These are phyloP conservation scores for Machimus atricapillus DNA, from an alignment of 2,888 invertebrate species.

Conservation along the genomic window DNA sequence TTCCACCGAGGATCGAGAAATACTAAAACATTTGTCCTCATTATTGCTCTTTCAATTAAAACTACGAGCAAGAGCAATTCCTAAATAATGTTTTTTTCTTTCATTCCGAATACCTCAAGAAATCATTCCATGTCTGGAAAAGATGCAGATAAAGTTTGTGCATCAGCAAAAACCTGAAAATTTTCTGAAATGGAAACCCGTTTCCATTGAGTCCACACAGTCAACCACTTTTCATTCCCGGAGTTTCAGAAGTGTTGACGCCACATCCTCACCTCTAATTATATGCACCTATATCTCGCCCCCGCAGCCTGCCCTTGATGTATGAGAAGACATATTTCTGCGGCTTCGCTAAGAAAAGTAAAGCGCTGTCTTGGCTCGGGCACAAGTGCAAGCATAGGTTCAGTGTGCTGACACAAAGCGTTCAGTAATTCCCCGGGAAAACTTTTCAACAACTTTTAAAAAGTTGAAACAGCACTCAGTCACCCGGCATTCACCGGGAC, in stretches of 20 bases:
- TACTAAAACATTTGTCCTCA: too few relatives aligned
- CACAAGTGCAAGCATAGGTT: slow-evolving; percentile 10
- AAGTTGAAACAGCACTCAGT: not conserved
- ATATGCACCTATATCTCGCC: not conserved
- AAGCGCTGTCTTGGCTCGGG: not conserved
- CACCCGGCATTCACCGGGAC: not conserved
- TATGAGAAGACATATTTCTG: not conserved
- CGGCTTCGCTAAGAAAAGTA: not conserved
- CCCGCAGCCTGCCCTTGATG: not conserved
- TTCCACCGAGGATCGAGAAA: too few relatives aligned
- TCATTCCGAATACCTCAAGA: not conserved
- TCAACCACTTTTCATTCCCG: not conserved
- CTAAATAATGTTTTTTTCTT: not conserved
- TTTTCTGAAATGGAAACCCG: not conserved
- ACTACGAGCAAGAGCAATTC: not conserved
- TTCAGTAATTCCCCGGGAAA: not conserved
- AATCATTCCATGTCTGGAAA: not conserved
- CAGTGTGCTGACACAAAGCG: not conserved
- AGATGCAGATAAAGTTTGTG: not conserved
- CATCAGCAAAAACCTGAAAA: not conserved
- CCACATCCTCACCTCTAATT: not conserved
- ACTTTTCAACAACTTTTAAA: slow-evolving; percentile 22
- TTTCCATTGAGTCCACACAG: not conserved
- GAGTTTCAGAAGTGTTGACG: not conserved
- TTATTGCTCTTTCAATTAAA: not conserved